phyloP scores from a whole-genome alignment of 1,140 invertebrate genomes.

The Berghia stephanieae region DNA sequence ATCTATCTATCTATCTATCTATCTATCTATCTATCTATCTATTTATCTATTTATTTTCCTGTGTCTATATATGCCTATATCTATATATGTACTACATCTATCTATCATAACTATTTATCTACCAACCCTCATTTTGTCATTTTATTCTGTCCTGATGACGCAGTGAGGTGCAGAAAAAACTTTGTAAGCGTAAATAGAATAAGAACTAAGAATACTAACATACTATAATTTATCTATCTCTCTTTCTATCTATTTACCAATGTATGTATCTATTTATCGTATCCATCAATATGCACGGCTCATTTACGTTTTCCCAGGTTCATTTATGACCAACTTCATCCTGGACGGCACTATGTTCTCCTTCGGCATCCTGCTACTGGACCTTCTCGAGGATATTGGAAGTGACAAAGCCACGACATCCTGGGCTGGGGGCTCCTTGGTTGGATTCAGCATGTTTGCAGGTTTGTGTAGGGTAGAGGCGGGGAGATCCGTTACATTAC shows the following conservation, averaged over 20 bases:
- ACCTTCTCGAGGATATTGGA: conserved; percentile 85
- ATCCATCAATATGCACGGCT: not conserved
- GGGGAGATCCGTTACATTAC: not conserved
- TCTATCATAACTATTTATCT: too few relatives aligned
- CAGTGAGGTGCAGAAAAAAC: too few relatives aligned
- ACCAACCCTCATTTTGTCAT: too few relatives aligned
- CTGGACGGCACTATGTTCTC: conserved; percentile 77
- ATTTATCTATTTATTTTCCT: too few relatives aligned
- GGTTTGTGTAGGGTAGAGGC: conserved; percentile 72
- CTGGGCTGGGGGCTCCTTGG: conserved; percentile 92
- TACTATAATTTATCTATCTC: not conserved
- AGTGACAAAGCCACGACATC: conserved; percentile 76
- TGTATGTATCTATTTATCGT: not conserved
- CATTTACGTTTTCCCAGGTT: conserved; percentile 71
- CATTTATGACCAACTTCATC: conserved; percentile 91
- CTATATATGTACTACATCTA: too few relatives aligned
- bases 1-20: too few relatives aligned
- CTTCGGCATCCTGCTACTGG: conserved; percentile 86
- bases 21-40: too few relatives aligned
- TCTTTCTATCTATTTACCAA: not conserved
- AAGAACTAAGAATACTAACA: too few relatives aligned
- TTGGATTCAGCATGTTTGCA: conserved; percentile 90
- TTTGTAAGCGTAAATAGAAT: too few relatives aligned
- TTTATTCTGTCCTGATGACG: too few relatives aligned
- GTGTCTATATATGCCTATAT: too few relatives aligned